Base-by-base conservation (phyloP, 2,888 invertebrate species). In the Tyria jacobaeae region DNA sequence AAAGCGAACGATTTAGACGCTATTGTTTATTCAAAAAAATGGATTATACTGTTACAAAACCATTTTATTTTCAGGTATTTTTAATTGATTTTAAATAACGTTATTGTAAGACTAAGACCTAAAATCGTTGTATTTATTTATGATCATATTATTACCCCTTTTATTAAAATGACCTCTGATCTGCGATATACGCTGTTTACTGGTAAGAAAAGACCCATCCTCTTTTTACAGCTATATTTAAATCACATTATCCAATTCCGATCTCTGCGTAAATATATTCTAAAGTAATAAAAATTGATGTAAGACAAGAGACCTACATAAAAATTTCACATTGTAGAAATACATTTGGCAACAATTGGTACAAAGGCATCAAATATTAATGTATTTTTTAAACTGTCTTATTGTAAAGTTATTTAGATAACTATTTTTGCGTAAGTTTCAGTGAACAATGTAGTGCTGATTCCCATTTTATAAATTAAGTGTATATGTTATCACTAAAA, bases 311-410 rank as follows among this genome's bases (percentile, higher is more conserved):
- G 17, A n/a, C 21, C 1, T 21, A 12, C 44, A 4, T 44, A 44
- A 44, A 44, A 10, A 21, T 44, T 10, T 44, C 44, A 44, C 44
- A 12, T 21, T 44, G 44, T 44, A 21, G 21, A 44, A 27, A 44
- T 21, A 44, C 17, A 21, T 44, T 53, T 53, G 39, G 39, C 41
- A 37, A 53, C 17, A 55, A 27, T n/a, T n/a, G n/a, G 66, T 68
- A 60, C 35, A 57, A 57, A 59, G 60, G 60, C 66, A 58, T 62
- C 64, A 9, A n/a, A 60, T 56, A 48, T 73, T 73, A 70, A 70
- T 77, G 67, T 31, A 14, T 25, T 44, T 44, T 44, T 44, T 44
- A 44, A 21, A 44, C 44, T 44, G 21, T 44, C 21, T 44, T 44
- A 44, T 12, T 44, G 21, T 21, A 15, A 21, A 14, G 44, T 31